Conservation (phyloP, 2,888 invertebrate genomes). For the Oegoconia quadripuncta region DNA sequence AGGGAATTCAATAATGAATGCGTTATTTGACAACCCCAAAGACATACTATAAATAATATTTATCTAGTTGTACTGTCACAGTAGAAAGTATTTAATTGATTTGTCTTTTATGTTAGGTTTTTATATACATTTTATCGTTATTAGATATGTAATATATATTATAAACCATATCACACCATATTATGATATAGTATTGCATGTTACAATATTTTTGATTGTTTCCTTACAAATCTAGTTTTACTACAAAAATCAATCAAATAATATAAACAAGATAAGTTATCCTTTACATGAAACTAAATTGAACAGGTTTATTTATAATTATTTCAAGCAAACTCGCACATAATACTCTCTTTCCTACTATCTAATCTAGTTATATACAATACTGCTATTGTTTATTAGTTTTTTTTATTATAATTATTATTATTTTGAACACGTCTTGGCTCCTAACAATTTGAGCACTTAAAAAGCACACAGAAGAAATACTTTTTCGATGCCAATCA, state of each 20-base stretch:
- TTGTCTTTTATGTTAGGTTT: background rate
- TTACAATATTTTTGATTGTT: constrained; percentile 15
- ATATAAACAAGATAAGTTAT: constrained; percentile 1
- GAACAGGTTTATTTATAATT: no score
- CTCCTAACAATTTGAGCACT: constrained; percentile 3
- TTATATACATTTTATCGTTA: background rate
- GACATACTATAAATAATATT: background rate
- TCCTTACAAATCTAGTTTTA: constrained; percentile 7
- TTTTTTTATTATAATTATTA: background rate
- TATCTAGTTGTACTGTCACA: background rate
- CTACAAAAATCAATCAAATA: background rate
- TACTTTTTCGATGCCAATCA: no score
- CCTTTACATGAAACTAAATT: background rate
- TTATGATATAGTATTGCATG: constrained; percentile 33
- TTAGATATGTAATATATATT: constrained; percentile 41
- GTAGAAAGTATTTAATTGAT: background rate
- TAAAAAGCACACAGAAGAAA: no score
- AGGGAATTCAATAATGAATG: no score
- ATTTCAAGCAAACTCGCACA: background rate
- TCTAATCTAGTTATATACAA: background rate
- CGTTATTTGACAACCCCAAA: no score
- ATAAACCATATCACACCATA: constrained; percentile 45
- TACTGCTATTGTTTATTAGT: background rate
- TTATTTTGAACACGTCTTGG: constrained; percentile 7
- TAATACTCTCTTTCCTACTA: background rate